Base-by-base conservation (phyloP, 1,140 invertebrate genomes). In the Neodiprion pinetum region DNA sequence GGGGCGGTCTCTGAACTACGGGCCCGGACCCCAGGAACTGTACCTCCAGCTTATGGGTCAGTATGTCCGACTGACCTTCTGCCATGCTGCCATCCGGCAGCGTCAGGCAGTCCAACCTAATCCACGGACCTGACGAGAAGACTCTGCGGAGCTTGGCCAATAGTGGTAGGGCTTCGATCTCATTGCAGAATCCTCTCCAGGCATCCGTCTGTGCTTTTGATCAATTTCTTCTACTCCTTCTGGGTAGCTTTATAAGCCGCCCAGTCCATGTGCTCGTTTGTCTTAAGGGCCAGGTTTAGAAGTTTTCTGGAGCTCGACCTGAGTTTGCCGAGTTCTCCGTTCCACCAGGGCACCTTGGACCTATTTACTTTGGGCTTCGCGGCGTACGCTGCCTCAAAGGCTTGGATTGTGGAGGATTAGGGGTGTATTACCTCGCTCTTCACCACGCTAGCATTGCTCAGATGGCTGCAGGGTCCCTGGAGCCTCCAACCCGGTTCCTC, bases 141-240 rank as follows among this genome's bases (percentile, higher is more conserved):
- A 73, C 72, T 28, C 21, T 73, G 66, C 66, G 72, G 28, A 49
- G 72, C 17, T 66, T 73, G 72, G 72, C 66, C 47, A 73, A 53
- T 49, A 53, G 17, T 1, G 72, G 66, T 49, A 73, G 66, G 14
- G 17, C 17, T 21, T 21, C 17, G 17, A 21, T 21, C 17, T 21
- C 17, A 21, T 21, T 21, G 17, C 17, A 47, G 66, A 73, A 73
- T 68, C 53, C 50, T 49, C 21, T 49, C 40, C 72, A 73, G 66
- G 66, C 72, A 23, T 65, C 67, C n/a, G 10, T 12, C 48, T 73
- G 66, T 10, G 72, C 10, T 73, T 48, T 68, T 73, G 9, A 73
- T 23, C 66, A 73, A 66, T 23, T 68, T 73, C n/a, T 73, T 73
- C 10, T 73, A 73, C 9, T 40, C 50, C 48, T 12, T 73, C 53